Evolutionary conservation across 2,113 vertebrate species (phyloP).

Genomic region (Greenwoodochromis staneri): DNA sequence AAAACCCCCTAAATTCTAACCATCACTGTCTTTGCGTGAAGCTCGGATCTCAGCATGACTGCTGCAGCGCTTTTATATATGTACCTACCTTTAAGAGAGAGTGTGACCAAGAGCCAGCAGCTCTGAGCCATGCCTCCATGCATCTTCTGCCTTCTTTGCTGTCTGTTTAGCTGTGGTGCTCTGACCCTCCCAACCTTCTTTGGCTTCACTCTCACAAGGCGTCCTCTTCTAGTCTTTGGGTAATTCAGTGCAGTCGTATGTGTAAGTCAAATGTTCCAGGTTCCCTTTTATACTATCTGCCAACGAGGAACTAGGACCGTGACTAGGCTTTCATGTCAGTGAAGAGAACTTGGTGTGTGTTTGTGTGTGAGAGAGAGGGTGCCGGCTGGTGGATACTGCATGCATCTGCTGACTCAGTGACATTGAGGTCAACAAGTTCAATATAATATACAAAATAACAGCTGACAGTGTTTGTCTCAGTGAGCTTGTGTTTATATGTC

Average conservation of each 20-base stretch:
- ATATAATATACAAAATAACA: background rate
- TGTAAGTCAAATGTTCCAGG: background rate
- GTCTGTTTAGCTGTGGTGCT: background rate
- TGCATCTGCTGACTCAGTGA: background rate
- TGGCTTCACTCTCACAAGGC: background rate
- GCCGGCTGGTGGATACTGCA: background rate
- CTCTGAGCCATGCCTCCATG: background rate
- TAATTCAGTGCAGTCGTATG: background rate
- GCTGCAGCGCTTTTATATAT: background rate
- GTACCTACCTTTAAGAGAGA: conserved; percentile 37
- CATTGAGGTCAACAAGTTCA: background rate
- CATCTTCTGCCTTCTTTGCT: background rate
- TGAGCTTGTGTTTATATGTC: background rate
- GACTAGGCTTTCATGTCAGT: background rate
- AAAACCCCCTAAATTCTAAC: fast-evolving
- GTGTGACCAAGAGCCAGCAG: conserved; percentile 24
- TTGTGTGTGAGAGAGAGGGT: background rate
- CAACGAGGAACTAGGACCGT: background rate
- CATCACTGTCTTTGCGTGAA: background rate
- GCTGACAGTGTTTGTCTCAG: background rate
- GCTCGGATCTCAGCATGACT: background rate
- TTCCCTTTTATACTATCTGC: conserved; percentile 1
- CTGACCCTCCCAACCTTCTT: background rate
- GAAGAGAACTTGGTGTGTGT: background rate
- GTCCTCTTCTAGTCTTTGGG: background rate